These are phyloP conservation scores for Brachionus koreanus DNA, from an alignment of 1,140 invertebrate species.

Conservation along the genomic window DNA sequence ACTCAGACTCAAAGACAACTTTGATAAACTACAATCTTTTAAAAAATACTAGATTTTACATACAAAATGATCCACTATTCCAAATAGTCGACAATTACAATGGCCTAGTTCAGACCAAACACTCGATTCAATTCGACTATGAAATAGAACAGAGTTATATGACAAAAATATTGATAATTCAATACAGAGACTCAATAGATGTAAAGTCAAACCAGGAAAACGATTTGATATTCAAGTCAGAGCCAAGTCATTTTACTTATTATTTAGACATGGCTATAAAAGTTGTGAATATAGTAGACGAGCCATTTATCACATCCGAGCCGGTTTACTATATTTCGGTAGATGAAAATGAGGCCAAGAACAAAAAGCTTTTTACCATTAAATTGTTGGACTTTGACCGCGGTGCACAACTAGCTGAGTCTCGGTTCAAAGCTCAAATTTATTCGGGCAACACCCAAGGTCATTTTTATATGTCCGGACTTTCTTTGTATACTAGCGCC, in stretches of 20 bases:
- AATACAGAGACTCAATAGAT: background rate
- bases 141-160: constrained; percentile 7
- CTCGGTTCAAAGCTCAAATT: background rate
- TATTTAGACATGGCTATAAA: background rate
- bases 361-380: background rate
- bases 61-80: background rate
- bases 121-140: constrained; percentile 41
- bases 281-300: constrained; percentile 4
- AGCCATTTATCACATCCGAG: background rate
- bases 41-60: background rate
- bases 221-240: background rate
- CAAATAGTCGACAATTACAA: constrained; percentile 25
- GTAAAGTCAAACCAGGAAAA: background rate
- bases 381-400: constrained; percentile 6
- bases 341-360: constrained; percentile 19
- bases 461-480: background rate
- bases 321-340: constrained; percentile 4
- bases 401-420: background rate
- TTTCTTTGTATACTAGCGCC: background rate
- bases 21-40: background rate
- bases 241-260: background rate
- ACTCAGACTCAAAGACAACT: background rate
- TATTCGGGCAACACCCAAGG: constrained; percentile 16
- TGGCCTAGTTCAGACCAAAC: background rate
- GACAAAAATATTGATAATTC: background rate